phyloP scores from a whole-genome alignment of 2,113 vertebrate genomes.

The Sander lucioperca region DNA sequence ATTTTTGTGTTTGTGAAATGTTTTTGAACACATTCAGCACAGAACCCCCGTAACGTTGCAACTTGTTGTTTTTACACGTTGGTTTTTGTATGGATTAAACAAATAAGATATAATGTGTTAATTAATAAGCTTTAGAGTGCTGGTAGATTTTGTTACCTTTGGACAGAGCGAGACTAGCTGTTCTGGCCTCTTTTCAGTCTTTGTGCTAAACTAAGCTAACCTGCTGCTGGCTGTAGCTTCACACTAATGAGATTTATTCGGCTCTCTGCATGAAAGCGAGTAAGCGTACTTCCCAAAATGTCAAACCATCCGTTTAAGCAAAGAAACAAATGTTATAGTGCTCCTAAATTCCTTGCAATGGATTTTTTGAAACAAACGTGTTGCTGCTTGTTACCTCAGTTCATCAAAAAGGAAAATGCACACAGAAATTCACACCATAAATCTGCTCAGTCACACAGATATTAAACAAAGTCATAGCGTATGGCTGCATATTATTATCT shows the following conservation, averaged over 20 bases:
- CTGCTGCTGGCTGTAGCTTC: too few relatives aligned
- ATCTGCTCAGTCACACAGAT: not conserved
- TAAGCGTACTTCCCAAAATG: not conserved
- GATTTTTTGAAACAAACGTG: not conserved
- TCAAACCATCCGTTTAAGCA: not conserved
- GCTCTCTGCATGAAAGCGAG: too few relatives aligned
- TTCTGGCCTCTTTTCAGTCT: too few relatives aligned
- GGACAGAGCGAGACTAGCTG: too few relatives aligned
- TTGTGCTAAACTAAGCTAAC: too few relatives aligned
- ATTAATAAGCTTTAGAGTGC: too few relatives aligned
- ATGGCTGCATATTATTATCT: not conserved
- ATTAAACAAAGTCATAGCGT: not conserved
- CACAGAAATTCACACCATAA: not conserved
- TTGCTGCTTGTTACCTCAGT: not conserved
- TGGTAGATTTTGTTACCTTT: too few relatives aligned
- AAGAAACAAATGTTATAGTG: not conserved
- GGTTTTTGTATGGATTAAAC: too few relatives aligned
- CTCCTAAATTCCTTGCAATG: not conserved
- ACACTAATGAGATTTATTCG: too few relatives aligned
- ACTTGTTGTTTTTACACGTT: too few relatives aligned
- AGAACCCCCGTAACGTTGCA: too few relatives aligned
- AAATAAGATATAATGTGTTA: too few relatives aligned
- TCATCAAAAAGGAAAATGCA: not conserved
- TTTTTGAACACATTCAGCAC: not conserved
- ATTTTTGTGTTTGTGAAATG: not conserved